A percentile compares a stretch with the other conserved stretches of the same genome.
These are phyloP conservation scores for Leucosticte australis DNA, from an alignment of 2,113 vertebrate genomes.

Conservation along the genomic window DNA sequence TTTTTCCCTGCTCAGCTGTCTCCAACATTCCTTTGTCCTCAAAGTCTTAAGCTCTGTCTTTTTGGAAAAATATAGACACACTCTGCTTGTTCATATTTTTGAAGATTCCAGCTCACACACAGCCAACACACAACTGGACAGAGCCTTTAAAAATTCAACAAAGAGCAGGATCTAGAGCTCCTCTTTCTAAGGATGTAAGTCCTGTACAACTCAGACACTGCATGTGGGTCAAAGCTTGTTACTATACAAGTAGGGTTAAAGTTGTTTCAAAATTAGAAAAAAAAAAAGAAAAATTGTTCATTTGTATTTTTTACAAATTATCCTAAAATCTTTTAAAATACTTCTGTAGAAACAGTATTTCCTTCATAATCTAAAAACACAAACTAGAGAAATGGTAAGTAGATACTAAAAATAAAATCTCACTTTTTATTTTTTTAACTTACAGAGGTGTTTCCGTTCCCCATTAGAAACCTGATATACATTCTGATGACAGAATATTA, in stretches of 20 bases:
- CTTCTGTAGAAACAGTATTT: not conserved
- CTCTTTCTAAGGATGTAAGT: not conserved
- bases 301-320: not conserved
- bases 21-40: not conserved
- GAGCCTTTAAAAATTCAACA: not conserved
- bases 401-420: not conserved
- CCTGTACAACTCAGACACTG: not conserved
- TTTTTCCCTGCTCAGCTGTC: not conserved
- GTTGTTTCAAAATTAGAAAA: not conserved
- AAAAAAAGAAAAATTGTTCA: accelerated
- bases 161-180: not conserved
- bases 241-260: not conserved
- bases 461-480: not conserved
- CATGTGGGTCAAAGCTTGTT: not conserved
- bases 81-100: not conserved
- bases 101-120: not conserved
- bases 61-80: not conserved
- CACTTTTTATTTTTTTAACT: not conserved
- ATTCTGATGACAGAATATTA: not conserved
- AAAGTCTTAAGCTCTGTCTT: not conserved
- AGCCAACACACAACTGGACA: not conserved
- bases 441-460: not conserved
- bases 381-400: not conserved
- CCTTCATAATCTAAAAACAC: not conserved
- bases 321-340: not conserved